Evolutionary conservation across 2,113 vertebrate genomes (phyloP), one percentile per base, ranked within the genome.

Genomic region (Limnothrissa miodon): DNA sequence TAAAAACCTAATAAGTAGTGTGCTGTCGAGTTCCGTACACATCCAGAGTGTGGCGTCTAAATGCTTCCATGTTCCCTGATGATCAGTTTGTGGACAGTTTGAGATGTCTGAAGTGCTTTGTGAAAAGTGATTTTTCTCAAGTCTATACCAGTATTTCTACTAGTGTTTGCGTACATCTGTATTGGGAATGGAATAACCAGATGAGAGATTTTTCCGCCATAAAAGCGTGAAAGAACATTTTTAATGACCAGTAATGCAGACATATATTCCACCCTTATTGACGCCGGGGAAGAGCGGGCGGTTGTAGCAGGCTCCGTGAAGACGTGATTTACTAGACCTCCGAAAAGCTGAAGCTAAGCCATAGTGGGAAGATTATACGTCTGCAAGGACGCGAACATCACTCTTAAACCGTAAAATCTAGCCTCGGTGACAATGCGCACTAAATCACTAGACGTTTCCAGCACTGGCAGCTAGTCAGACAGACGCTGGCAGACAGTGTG

Each of bases 21-120:
- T 78, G 85, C 82, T 84, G 59, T 93, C 88, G 90, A 91, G 89
- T 85, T 90, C 92, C 89, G 82, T 82, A 90, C 91, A 90, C 89
- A 85, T 85, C 88, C 29, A 74, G 66, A 36, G 8, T 39, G 44
- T 80, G 81, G 0, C 93, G 80, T 89, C 83, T 74, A 95, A 95
- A 83, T 93, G 90, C 91, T 95, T 93, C 94, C 93, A 91, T 93
- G 92, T 90, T 82, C 66, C 87, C 87, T 90, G 90, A 89, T n/a
- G n/a, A n/a, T n/a, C 89, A 90, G 90, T 93, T 94, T 96, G 92
- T 89, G 91, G 92, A 89, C 85, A 88, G 89, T 89, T 94, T 91
- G 92, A 93, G 90, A 94, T 86, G 92, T 93, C 92, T 93, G 88
- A 89, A 86, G 92, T 91, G 89, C 91, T 94, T 91, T 92, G 87